Percentiles rank a stretch among this genome's conserved stretches.
Conservation (phyloP, 2,888 invertebrate genomes). For the Germaria angustata region DNA sequence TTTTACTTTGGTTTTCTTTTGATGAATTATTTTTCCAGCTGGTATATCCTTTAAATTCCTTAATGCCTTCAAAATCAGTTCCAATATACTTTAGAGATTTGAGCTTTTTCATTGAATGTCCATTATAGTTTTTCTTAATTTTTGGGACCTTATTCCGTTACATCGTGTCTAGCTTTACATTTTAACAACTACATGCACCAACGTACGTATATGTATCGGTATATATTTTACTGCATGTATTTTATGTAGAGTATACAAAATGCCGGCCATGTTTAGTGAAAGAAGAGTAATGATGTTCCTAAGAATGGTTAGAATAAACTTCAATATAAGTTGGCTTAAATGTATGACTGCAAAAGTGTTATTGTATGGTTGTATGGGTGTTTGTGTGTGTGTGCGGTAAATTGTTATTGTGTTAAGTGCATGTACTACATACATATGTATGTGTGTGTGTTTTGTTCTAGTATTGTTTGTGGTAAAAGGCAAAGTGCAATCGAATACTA, state of each 20-base stretch:
- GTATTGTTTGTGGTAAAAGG: conserved; percentile 62
- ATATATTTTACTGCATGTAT: conserved; percentile 17
- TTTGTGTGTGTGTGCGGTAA: not conserved
- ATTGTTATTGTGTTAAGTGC: not conserved
- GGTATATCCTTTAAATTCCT: not conserved
- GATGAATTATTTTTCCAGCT: not conserved
- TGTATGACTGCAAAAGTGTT: conserved; percentile 9
- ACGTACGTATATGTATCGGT: not conserved
- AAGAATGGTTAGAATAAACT: conserved; percentile 58
- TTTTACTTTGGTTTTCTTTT: not conserved
- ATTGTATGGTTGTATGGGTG: not conserved
- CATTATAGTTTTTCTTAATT: not conserved
- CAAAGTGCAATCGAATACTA: conserved; percentile 65
- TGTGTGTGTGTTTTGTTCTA: not conserved
- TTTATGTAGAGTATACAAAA: conserved; percentile 56
- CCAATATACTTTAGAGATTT: not conserved
- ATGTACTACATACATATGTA: not conserved
- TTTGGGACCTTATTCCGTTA: not conserved
- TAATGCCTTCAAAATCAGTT: not conserved
- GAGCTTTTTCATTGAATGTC: no score
- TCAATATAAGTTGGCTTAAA: conserved; percentile 25
- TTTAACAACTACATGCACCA: not conserved
- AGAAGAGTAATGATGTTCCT: conserved; percentile 62
- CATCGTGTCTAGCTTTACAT: not conserved
- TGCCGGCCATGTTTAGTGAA: conserved; percentile 61